Conservation (phyloP, 2,888 invertebrate genomes). For the Pandemis heparana region DNA sequence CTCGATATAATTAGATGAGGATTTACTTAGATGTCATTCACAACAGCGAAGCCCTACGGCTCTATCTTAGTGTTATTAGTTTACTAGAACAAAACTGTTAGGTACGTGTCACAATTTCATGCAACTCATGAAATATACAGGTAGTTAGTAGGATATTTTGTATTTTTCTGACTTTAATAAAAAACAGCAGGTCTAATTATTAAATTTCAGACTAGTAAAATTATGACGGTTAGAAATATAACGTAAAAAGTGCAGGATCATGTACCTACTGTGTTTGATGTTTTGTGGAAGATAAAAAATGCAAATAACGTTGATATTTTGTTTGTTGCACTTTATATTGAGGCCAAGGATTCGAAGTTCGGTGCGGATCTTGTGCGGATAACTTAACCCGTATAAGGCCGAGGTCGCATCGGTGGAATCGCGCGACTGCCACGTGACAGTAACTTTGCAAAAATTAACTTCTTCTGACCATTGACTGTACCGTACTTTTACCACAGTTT, state of each 20-base stretch:
- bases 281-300: too few species aligned
- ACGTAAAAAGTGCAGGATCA: too few species aligned
- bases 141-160: too few species aligned
- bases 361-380: neutral
- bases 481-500: too few species aligned
- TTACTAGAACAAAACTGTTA: neutral
- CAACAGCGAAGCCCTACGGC: neutral
- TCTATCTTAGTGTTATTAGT: neutral
- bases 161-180: too few species aligned
- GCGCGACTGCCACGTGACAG: neutral
- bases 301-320: neutral
- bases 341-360: neutral
- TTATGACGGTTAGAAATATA: too few species aligned
- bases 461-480: too few species aligned
- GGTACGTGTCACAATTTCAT: neutral
- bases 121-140: neutral
- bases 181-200: too few species aligned
- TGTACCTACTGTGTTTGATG: too few species aligned
- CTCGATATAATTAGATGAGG: neutral
- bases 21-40: constrained; percentile 6
- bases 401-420: neutral
- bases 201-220: too few species aligned
- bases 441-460: too few species aligned
- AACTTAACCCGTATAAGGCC: constrained; percentile 4
- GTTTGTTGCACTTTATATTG: neutral